Evolutionary conservation across 1,140 invertebrate species (phyloP), one percentile per base, ranked within the genome.

Genomic region (Lerema accius): DNA sequence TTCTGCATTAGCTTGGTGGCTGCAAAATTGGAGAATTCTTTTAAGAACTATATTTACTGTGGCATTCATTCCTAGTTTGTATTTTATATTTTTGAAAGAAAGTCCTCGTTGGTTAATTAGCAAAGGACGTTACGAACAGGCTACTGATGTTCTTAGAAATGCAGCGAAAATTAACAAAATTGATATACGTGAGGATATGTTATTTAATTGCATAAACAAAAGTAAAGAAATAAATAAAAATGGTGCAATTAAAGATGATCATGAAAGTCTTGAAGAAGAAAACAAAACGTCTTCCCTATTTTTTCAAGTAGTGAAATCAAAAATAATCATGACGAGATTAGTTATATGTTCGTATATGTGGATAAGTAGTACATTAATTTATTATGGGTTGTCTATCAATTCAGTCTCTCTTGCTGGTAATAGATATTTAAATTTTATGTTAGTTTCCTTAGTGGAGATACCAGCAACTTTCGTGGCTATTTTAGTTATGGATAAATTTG

Each of bases 61-160:
- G 14, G 94, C 94, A 6, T 67, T 96, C 9, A 80, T 94, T 0
- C 88, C 95, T 13, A 78, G 95, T 9, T 84, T 91, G 0, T 93
- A 94, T 68, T 91, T 93, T 10, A 92, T 93, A 80, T 80, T 94
- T 32, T 66, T 94, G 4, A 93, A 94, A 3, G 94, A 94, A 85
- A 95, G 94, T 46, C 89, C 94, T 28, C 88, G 95, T 73, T 97
- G 96, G 96, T 86, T 96, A 2, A 73, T 96, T 28, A 94, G 94
- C 4, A 94, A 95, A 64, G 79, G 80, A 0, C 61, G 73, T 1
- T 43, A 73, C 4, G 63, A 75, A 1, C 92, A 94, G 66, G 94
- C 94, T 5, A 89, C 92, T 45, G 76, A 76, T 13, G 91, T 94
- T 28, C 80, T 95, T 3, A 86, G 86, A 0, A 93, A 91, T 70